Percentiles rank a stretch among this genome's conserved stretches.
These are phyloP conservation scores for Phrynosoma blainvillii DNA, from an alignment of 2,113 vertebrate genomes.

Conservation along the genomic window DNA sequence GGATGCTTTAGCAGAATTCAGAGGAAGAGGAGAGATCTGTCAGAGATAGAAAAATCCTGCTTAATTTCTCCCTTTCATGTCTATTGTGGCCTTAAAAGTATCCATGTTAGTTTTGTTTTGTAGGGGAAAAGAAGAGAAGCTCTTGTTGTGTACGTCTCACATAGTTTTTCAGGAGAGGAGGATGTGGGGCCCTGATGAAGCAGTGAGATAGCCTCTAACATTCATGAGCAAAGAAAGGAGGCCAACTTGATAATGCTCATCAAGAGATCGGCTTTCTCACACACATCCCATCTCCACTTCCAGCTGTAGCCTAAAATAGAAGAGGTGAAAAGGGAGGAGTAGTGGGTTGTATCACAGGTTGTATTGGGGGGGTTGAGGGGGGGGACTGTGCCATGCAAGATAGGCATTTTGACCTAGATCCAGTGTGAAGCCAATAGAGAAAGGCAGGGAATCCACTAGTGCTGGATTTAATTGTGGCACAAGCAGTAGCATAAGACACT, in stretches of 20 bases:
- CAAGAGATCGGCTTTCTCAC: neutral
- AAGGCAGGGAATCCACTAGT: too few species aligned
- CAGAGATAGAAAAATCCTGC: neutral
- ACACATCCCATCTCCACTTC: neutral
- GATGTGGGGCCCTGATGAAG: neutral
- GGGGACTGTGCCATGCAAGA: neutral
- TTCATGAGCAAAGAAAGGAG: neutral
- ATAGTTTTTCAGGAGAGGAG: neutral
- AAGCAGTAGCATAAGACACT: too few species aligned
- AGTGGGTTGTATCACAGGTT: neutral
- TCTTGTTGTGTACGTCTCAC: neutral
- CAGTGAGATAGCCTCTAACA: neutral
- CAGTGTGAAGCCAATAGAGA: too few species aligned
- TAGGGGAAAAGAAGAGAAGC: neutral
- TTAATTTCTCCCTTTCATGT: neutral
- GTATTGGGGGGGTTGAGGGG: too few species aligned
- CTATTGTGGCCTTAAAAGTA: neutral
- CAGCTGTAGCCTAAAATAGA: neutral
- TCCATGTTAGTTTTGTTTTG: rapidly evolving
- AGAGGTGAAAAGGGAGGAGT: neutral
- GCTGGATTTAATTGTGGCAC: too few species aligned
- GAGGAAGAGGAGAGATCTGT: constrained; percentile 4
- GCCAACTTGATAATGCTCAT: too few species aligned
- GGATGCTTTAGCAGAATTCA: constrained; percentile 5
- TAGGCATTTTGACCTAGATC: neutral